Evolutionary conservation across 2,797 vertebrate species (phyloP), one percentile per base, ranked within the genome.

Genomic region (Danio tinwini): DNA sequence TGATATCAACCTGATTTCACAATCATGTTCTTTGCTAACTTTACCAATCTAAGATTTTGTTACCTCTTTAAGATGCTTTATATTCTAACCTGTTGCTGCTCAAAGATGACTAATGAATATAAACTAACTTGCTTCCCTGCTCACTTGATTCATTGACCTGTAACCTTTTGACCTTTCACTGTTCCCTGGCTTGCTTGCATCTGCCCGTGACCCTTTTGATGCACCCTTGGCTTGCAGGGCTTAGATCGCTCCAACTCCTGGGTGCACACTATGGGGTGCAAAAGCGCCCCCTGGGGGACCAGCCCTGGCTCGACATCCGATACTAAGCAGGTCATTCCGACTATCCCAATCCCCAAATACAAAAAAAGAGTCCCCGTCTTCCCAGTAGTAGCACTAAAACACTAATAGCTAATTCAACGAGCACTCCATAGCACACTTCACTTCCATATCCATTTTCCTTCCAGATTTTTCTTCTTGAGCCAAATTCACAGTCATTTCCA

Each of bases 221-320:
- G 93, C 81, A 71, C 90, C 90, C 90, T 84, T 81, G 81, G 71
- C 81, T 84, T 59, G 88, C 95, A 99, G 98, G 98, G 98, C 90
- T 97, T 99, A 96, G 97, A 99, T 93, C 98, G 98, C 94, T 99
- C 97, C 96, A 99, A 99, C 96, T 99, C 98, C 94, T 99, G 98
- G 98, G 98, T 99, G 93, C 96, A 99, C 96, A 97, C 98, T 94
- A 97, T 97, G 94, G 97, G 96, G 95, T 96, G 96, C 94, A 98
- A 97, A 94, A 95, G 96, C 91, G 94, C 94, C 94, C 96, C 97
- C 94, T 99, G 97, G 98, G 97, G 97, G 96, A 95, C 96, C 95
- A 96, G 97, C 95, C 97, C 96, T 88, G 97, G 96, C 92, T 97
- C 97, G 90, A 95, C 96, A 94, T 93, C 97, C 93, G 97, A 99